These are phyloP conservation scores for Bos indicus DNA, from an alignment of 2,113 vertebrate genomes.

Conservation along the genomic window DNA sequence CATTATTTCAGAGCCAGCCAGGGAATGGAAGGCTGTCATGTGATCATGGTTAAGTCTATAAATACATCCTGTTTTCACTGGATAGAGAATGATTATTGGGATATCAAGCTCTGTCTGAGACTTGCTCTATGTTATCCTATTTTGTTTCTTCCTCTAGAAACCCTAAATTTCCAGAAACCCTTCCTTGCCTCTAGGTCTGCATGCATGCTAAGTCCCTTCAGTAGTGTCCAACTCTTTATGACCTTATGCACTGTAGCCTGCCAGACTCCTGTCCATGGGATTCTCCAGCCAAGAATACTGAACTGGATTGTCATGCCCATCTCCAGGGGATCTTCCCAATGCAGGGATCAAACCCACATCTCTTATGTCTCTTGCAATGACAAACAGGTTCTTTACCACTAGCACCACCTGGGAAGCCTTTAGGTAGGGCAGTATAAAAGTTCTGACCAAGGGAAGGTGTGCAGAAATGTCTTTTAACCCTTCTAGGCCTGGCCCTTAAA, in stretches of 20 bases:
- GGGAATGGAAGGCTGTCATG: not conserved
- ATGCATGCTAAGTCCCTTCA: not conserved
- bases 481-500: not conserved
- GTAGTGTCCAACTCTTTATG: not conserved
- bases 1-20: not conserved
- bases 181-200: not conserved
- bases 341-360: not conserved
- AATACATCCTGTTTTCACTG: not conserved
- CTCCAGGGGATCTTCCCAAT: not conserved
- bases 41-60: not conserved
- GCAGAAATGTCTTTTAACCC: not conserved
- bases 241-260: not conserved
- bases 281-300: not conserved
- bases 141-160: not conserved
- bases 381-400: not conserved
- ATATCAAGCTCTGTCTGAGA: not conserved
- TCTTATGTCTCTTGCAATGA: not conserved
- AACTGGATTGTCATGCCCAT: not conserved
- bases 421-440: not conserved
- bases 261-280: not conserved
- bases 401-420: not conserved
- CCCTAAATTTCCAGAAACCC: not conserved
- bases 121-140: too few species aligned
- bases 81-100: not conserved
- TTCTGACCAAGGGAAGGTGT: not conserved